Conservation (phyloP, 2,888 invertebrate species). For the Dynastes tityus region DNA sequence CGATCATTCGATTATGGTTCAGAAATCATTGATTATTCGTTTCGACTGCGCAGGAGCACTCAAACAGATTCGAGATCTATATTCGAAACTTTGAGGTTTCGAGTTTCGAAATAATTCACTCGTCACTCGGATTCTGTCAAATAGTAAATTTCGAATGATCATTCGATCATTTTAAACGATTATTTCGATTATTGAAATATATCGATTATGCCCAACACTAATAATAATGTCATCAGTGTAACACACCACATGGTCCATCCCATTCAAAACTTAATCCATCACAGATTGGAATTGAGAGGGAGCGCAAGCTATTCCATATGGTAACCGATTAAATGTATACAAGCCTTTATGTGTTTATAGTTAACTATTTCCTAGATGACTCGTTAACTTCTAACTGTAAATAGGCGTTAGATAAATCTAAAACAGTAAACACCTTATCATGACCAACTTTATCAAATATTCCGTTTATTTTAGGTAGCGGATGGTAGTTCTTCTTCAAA, state of each 20-base stretch:
- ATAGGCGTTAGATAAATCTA: conserved; percentile 58
- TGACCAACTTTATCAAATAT: conserved; percentile 58
- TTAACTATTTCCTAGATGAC: conserved; percentile 56
- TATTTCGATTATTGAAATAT: conserved; percentile 7
- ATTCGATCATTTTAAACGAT: too few relatives aligned
- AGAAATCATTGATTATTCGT: too few relatives aligned
- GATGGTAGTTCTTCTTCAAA: conserved; percentile 58
- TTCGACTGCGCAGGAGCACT: too few relatives aligned
- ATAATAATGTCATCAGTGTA: conserved; percentile 37
- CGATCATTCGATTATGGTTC: too few relatives aligned
- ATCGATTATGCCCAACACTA: too few relatives aligned
- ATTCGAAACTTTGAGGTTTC: too few relatives aligned
- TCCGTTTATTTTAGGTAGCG: conserved; percentile 60
- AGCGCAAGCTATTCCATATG: conserved; percentile 57
- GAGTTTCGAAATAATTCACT: too few relatives aligned
- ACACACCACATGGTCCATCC: conserved; percentile 24
- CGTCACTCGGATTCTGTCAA: too few relatives aligned
- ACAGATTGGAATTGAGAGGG: conserved; percentile 56
- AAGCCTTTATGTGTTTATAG: conserved; percentile 59
- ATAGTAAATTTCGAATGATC: background rate
- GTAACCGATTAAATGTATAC: conserved; percentile 56
- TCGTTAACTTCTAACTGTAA: conserved; percentile 56
- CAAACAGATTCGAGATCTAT: too few relatives aligned
- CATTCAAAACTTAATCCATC: conserved; percentile 47
- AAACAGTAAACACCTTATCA: conserved; percentile 55